Evolutionary conservation across 2,888 invertebrate species (phyloP).

Genomic region (Cinara cedri): DNA sequence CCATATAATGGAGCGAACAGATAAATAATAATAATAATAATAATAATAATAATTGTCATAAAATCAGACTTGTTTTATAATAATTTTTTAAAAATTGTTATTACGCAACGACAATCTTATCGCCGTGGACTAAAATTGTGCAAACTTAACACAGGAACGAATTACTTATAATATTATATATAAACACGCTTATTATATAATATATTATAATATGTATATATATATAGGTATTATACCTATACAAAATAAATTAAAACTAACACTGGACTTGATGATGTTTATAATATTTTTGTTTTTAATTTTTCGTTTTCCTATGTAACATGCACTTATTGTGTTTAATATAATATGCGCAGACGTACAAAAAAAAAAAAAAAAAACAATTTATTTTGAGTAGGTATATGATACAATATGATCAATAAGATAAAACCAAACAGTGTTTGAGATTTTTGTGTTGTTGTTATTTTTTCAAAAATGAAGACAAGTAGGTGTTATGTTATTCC

Average conservation of each 20-base stretch:
- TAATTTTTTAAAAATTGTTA: slow-evolving; percentile 54
- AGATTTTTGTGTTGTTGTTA: slow-evolving; percentile 8
- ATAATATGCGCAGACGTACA: not conserved
- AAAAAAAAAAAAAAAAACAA: not conserved
- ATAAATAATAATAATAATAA: not conserved
- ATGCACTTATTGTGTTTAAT: too few species aligned
- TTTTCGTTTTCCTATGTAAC: slow-evolving; percentile 8
- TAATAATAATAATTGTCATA: slow-evolving; percentile 35
- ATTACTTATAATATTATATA: slow-evolving; percentile 16
- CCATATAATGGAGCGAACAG: slow-evolving; percentile 46
- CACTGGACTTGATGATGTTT: slow-evolving; percentile 20
- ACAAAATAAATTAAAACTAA: slow-evolving; percentile 43
- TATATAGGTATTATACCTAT: too few species aligned
- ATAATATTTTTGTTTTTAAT: slow-evolving; percentile 28
- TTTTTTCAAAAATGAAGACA: slow-evolving; percentile 3
- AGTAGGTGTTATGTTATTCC: slow-evolving; percentile 13
- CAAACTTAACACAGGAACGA: slow-evolving; percentile 55
- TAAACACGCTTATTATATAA: slow-evolving; percentile 35
- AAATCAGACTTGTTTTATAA: slow-evolving; percentile 55
- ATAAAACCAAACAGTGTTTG: slow-evolving; percentile 10
- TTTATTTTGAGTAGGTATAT: not conserved
- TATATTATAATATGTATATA: too few species aligned
- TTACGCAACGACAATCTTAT: slow-evolving; percentile 44
- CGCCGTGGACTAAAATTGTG: slow-evolving; percentile 48
- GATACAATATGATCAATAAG: too few species aligned